phyloP scores from a whole-genome alignment of 1,140 invertebrate species.

The Drosophila yakuba region DNA sequence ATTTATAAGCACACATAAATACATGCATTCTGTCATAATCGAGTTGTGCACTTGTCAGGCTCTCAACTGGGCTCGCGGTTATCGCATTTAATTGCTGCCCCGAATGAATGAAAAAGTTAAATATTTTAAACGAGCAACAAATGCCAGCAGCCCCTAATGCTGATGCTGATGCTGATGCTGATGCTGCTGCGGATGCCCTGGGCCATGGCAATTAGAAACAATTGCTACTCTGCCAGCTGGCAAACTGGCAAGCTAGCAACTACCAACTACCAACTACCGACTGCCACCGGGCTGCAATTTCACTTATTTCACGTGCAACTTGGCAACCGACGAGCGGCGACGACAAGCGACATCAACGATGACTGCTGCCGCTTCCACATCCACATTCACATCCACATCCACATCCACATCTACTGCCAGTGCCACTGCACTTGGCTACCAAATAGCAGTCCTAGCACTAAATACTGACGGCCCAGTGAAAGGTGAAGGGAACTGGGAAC shows the following conservation, averaged over 20 bases:
- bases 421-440: slow-evolving; percentile 56
- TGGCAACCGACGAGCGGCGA: slow-evolving; percentile 45
- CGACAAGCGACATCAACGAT: slow-evolving; percentile 47
- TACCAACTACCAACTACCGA: slow-evolving; percentile 42
- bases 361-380: slow-evolving; percentile 40
- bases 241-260: slow-evolving; percentile 37
- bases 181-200: slow-evolving; percentile 17
- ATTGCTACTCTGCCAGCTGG: slow-evolving; percentile 67
- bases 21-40: slow-evolving; percentile 61
- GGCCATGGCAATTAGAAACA: slow-evolving; percentile 78
- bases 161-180: slow-evolving; percentile 6
- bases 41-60: slow-evolving; percentile 42
- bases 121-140: slow-evolving; percentile 52
- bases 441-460: slow-evolving; percentile 40
- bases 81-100: slow-evolving; percentile 65
- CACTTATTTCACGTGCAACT: slow-evolving; percentile 59
- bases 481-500: slow-evolving; percentile 12
- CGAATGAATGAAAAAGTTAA: slow-evolving; percentile 47
- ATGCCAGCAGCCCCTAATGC: slow-evolving; percentile 23
- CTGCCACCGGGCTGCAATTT: slow-evolving; percentile 51
- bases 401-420: slow-evolving; percentile 2
- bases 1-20: slow-evolving; percentile 10
- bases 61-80: slow-evolving; percentile 29
- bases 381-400: neutral
- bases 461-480: slow-evolving; percentile 33